phyloP scores from a whole-genome alignment of 2,113 vertebrate genomes.

The Thermophis baileyi region DNA sequence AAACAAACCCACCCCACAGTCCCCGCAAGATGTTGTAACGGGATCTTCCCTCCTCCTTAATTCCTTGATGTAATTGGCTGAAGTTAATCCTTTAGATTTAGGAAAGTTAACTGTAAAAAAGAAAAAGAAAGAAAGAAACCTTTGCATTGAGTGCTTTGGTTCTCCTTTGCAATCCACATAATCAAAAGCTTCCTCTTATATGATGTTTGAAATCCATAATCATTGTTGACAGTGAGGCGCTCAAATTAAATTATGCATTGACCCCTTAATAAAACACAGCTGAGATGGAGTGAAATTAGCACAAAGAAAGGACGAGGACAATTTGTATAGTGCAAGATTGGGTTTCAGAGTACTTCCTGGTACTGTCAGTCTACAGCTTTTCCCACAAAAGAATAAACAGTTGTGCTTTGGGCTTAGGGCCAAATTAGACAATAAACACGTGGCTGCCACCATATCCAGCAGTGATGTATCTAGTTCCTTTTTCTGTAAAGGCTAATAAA shows the following conservation, averaged over 20 bases:
- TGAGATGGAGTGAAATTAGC: slow-evolving; percentile 46
- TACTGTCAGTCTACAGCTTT: slow-evolving; percentile 54
- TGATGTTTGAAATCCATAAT: slow-evolving; percentile 39
- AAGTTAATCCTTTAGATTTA: slow-evolving; percentile 50
- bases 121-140: background rate
- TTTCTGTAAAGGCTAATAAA: background rate
- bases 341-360: slow-evolving; percentile 54
- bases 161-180: slow-evolving; percentile 40
- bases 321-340: slow-evolving; percentile 59
- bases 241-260: slow-evolving; percentile 48
- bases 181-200: slow-evolving; percentile 35
- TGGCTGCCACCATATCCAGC: background rate
- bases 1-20: background rate
- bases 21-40: background rate
- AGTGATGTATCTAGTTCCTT: background rate
- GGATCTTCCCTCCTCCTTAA: background rate
- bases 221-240: slow-evolving; percentile 42
- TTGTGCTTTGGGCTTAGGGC: slow-evolving; percentile 28
- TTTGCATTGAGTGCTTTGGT: slow-evolving; percentile 38
- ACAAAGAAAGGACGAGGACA: slow-evolving; percentile 52
- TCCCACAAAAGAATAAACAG: slow-evolving; percentile 57
- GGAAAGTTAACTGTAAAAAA: slow-evolving; percentile 23
- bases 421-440: slow-evolving; percentile 29
- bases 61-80: slow-evolving; percentile 45
- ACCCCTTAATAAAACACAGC: slow-evolving; percentile 47